A percentile compares a stretch with the other conserved stretches of the same genome.
Conservation (phyloP, 2,888 invertebrate genomes). For the Eudasyphora cyanicolor region DNA sequence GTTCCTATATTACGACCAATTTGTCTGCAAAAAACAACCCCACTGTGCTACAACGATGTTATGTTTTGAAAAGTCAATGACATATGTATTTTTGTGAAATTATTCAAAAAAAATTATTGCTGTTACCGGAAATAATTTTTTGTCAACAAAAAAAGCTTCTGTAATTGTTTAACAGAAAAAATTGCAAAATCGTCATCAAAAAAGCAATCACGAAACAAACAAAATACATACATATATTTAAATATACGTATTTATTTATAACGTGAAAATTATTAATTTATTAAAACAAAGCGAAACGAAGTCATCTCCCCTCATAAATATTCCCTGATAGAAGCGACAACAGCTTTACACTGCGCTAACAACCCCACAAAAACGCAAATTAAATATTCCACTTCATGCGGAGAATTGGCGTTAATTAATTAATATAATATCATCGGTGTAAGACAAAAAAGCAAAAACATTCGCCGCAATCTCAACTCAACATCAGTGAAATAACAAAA, state of each 20-base stretch:
- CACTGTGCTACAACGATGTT: too few species aligned
- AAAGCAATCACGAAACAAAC: too few species aligned
- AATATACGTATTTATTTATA: not conserved
- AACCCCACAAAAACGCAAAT: slow-evolving; percentile 27
- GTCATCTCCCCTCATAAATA: too few species aligned
- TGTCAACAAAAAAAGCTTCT: not conserved
- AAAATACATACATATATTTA: not conserved
- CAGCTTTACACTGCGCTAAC: not conserved
- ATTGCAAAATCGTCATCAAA: too few species aligned
- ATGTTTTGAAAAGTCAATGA: slow-evolving; percentile 12
- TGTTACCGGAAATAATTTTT: slow-evolving; percentile 46
- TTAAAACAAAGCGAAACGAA: not conserved
- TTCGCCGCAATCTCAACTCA: not conserved
- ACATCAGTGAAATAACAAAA: not conserved
- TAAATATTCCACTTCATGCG: slow-evolving; percentile 40
- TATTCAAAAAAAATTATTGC: not conserved
- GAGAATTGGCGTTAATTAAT: slow-evolving; percentile 37
- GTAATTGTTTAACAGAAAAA: not conserved
- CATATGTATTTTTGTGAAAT: not conserved
- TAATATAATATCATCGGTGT: slow-evolving; percentile 8
- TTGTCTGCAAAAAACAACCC: too few species aligned
- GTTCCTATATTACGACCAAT: too few species aligned
- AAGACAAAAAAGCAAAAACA: not conserved
- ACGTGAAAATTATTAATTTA: not conserved
- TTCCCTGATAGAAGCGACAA: not conserved